phyloP scores from a whole-genome alignment of 2,113 vertebrate species.

The Morone saxatilis region DNA sequence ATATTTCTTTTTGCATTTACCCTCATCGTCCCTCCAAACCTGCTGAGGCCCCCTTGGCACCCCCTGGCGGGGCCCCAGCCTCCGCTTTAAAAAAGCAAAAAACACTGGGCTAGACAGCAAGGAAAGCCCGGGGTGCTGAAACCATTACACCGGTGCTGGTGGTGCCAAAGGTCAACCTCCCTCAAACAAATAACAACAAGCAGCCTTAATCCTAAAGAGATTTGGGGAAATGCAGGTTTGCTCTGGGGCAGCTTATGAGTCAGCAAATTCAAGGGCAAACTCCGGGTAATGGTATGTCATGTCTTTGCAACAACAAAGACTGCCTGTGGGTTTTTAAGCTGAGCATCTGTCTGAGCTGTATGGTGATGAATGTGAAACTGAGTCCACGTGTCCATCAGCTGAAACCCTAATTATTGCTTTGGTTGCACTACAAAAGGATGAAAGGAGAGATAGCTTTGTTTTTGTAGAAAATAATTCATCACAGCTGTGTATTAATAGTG shows the following conservation, averaged over 20 bases:
- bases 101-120: not conserved
- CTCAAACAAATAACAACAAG: conserved; percentile 12
- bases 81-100: too few relatives aligned
- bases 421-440: not conserved
- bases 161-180: conserved; percentile 32
- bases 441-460: not conserved
- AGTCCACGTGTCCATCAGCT: conserved; percentile 11
- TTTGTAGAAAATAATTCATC: not conserved
- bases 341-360: conserved; percentile 6
- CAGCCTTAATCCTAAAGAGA: conserved; percentile 42
- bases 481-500: not conserved
- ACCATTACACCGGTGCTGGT: not conserved
- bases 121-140: not conserved
- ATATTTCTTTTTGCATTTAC: too few relatives aligned
- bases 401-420: not conserved
- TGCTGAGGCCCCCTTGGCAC: too few relatives aligned
- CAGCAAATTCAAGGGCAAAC: conserved; percentile 29
- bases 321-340: conserved; percentile 16
- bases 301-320: conserved; percentile 15
- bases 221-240: conserved; percentile 39
- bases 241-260: conserved; percentile 44
- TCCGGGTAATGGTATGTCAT: not conserved
- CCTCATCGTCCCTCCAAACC: too few relatives aligned
- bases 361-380: conserved; percentile 18
- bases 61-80: too few relatives aligned